Evolutionary conservation across 2,888 invertebrate genomes (phyloP), one percentile per base, ranked within the genome.

Genomic region (Apomyelois bistriatella): DNA sequence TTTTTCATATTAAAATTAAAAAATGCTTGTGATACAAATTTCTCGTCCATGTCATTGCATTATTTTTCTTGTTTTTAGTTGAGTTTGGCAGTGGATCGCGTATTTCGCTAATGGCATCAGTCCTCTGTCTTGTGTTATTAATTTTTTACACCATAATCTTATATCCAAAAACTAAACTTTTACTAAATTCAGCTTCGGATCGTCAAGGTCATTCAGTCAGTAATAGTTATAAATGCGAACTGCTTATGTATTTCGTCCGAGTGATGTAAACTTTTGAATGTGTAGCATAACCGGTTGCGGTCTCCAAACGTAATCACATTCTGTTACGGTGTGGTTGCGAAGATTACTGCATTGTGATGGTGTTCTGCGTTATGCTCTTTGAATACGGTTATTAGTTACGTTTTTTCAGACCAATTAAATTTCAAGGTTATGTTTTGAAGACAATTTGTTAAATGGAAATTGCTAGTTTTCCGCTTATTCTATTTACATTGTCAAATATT

Each of bases 201-300:
- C 10, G 15, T 15, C 46, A 46, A 46, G 46, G 46, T 46, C 32
- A 32, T 43, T 13, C 46, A 48, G 53, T 49, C 22, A n/a, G 32
- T 53, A 47, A 51, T 52, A 53, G 57, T 53, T 55, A 48, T 56
- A 53, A 55, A 42, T 32, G 55, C 52, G 12, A 50, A 41, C 50
- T 41, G 47, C 48, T 66, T 63, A 64, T 65, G 63, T 63, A 64
- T 67, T 66, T 62, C 54, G 61, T 57, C 62, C 65, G 62, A 61
- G 62, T 78, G 74, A 81, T 77, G 76, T 79, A 74, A 78, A 66
- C 60, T 64, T 67, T 72, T 40, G 69, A 72, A n/a, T 40, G 41
- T 41, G 17, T 41, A 41, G 55, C 74, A 76, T 74, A 80, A 81
- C 82, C 68, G 67, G 81, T 75, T 70, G 57, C 58, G 63, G 62